phyloP scores from a whole-genome alignment of 1,140 invertebrate genomes.

The Mizuhopecten yessoensis region DNA sequence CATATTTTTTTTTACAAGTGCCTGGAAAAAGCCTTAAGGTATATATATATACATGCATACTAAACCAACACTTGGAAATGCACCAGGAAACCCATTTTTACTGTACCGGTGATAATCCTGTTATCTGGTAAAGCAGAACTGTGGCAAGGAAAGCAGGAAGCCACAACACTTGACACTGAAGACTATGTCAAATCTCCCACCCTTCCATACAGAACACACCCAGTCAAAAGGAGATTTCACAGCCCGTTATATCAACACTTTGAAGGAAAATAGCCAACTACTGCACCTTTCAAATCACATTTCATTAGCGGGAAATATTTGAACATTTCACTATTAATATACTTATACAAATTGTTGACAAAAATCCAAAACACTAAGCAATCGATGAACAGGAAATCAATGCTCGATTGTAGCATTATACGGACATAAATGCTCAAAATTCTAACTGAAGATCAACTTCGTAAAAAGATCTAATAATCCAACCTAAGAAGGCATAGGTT shows the following conservation, averaged over 20 bases:
- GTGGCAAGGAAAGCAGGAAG: background rate
- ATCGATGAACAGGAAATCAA: too few relatives aligned
- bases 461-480: too few relatives aligned
- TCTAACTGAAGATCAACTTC: too few relatives aligned
- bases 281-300: background rate
- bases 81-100: background rate
- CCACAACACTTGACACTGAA: background rate
- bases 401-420: too few relatives aligned
- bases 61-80: background rate
- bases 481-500: too few relatives aligned
- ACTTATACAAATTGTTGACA: too few relatives aligned
- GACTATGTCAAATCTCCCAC: background rate
- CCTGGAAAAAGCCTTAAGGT: background rate
- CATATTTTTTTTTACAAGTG: background rate
- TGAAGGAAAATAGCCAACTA: too few relatives aligned
- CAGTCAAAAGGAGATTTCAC: background rate
- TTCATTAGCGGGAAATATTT: too few relatives aligned
- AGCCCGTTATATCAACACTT: too few relatives aligned
- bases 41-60: background rate
- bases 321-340: too few relatives aligned
- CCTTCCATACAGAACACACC: background rate
- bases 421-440: too few relatives aligned
- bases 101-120: background rate
- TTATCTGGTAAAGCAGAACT: slow-evolving; percentile 28
- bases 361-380: too few relatives aligned